Evolutionary conservation across 2,113 vertebrate species (phyloP).

Genomic region (Otocyon megalotis): DNA sequence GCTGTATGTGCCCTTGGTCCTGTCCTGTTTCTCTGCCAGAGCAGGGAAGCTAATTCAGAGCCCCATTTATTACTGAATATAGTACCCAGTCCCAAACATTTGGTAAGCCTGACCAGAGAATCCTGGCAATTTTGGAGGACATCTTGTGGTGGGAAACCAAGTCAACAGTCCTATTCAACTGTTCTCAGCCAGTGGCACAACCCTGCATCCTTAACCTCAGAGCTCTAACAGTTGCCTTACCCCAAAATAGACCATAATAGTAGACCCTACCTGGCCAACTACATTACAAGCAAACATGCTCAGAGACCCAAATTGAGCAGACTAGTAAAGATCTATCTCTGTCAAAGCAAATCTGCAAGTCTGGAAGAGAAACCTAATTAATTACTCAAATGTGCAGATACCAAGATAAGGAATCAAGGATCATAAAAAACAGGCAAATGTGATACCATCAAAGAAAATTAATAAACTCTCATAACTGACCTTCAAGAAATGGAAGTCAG

Average conservation of each 20-base stretch:
- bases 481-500: not conserved
- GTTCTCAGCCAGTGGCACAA: not conserved
- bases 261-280: not conserved
- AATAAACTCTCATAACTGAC: not conserved
- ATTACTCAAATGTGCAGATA: not conserved
- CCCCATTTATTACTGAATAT: not conserved
- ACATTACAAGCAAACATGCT: not conserved
- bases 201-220: not conserved
- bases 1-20: not conserved
- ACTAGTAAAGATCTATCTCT: not conserved
- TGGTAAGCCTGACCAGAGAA: not conserved
- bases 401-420: not conserved
- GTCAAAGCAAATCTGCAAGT: not conserved
- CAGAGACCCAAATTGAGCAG: not conserved
- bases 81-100: not conserved
- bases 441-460: not conserved
- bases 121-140: not conserved
- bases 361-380: not conserved
- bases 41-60: not conserved
- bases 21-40: not conserved
- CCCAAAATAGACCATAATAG: not conserved
- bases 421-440: not conserved
- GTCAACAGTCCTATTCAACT: not conserved
- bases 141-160: not conserved
- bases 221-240: not conserved